Evolutionary conservation across 2,113 vertebrate species (phyloP), one percentile per base, ranked within the genome.

Genomic region (Lanius collurio): DNA sequence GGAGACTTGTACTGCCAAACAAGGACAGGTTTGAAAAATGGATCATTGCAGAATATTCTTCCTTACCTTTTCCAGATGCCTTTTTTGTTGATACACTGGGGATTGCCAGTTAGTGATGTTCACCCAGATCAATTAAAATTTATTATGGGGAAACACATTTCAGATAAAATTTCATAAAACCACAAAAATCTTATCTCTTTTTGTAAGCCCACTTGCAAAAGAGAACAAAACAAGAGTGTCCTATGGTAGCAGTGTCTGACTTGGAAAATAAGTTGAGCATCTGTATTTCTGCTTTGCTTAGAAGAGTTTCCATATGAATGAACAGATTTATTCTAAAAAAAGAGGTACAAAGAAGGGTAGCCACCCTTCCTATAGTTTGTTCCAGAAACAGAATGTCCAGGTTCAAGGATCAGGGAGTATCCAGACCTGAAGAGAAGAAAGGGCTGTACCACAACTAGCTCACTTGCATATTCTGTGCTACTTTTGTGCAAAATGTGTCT

Each of bases 351-450:
- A 53, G n/a, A 74, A 44, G 20, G 7, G 27, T 4, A 63, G 41
- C 7, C 41, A 64, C 13, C 1, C 1, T 1, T 4, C 12, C 57
- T 37, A 55, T 5, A 30, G 44, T 22, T 62, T 60, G 18, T 22
- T 83, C 46, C 62, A 63, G 21, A 71, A 47, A 67, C 0, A 2
- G 24, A 41, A 79, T 1, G 1, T 37, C 17, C n/a, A 76, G 62
- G 41, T 35, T 33, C 15, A 33, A 16, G 21, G 23, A 85, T 28
- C 3, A 8, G 30, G 53, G 41, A 78, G 13, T 6, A 81, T 6
- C n/a, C 64, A 83, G 31, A 84, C 47, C 23, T 12, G 44, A 80
- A 46, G 31, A 33, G 27, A 30, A 87, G 20, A 69, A 56, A 46
- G 50, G 22, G 18, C 35, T 71, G 42, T 10, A 46, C 35, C 5